These are phyloP conservation scores for Plestiodon gilberti DNA, from an alignment of 2,113 vertebrate species.

Conservation along the genomic window DNA sequence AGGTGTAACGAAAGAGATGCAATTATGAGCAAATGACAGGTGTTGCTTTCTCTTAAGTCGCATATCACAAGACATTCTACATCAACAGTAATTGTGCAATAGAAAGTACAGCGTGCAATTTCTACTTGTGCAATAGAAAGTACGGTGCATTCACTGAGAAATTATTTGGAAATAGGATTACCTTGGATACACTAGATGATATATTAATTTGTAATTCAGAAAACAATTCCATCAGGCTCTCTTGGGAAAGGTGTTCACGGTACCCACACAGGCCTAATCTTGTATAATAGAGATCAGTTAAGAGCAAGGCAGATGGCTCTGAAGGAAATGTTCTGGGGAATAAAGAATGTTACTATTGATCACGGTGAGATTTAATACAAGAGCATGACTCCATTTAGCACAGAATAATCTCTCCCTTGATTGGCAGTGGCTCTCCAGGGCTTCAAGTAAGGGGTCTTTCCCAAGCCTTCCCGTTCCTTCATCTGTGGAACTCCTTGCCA, in stretches of 20 bases:
- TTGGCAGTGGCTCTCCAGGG: too few relatives aligned
- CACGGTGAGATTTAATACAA: not conserved
- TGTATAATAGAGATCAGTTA: conserved; percentile 93
- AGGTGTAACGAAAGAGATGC: not conserved
- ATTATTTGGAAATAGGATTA: conserved; percentile 43
- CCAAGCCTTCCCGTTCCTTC: too few relatives aligned
- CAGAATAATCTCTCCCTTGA: too few relatives aligned
- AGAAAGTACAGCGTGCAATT: too few relatives aligned
- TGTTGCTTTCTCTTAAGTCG: not conserved
- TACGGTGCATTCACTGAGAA: not conserved
- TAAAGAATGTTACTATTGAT: conserved; percentile 8
- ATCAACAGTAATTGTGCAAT: conserved; percentile 6
- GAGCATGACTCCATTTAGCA: not conserved
- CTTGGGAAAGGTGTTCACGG: conserved; percentile 82
- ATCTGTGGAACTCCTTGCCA: too few relatives aligned
- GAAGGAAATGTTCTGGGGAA: conserved; percentile 82
- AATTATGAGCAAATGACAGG: conserved; percentile 12
- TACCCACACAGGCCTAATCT: conserved; percentile 88
- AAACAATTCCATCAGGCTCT: conserved; percentile 83
- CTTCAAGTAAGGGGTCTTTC: too few relatives aligned
- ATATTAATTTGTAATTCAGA: conserved; percentile 86
- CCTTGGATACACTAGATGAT: conserved; percentile 90
- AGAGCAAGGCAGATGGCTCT: conserved; percentile 85
- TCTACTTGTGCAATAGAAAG: conserved; percentile 23
- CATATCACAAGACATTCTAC: not conserved